Percentiles rank a stretch among this genome's conserved stretches.
Conservation (phyloP, 1,140 invertebrate species). For the Neodiprion pinetum region DNA sequence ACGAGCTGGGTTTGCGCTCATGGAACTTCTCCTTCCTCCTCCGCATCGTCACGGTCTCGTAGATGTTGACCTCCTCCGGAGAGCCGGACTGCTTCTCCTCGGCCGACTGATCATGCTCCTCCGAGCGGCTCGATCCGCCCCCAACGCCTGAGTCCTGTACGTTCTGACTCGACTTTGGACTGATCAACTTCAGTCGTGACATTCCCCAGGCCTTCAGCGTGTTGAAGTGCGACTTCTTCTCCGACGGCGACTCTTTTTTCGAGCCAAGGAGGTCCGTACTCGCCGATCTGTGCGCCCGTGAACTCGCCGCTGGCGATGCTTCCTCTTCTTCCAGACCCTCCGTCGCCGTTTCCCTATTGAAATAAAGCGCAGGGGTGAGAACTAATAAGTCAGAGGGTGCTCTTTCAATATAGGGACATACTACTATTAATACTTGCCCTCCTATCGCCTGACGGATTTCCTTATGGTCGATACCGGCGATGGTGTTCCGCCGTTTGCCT, state of each 20-base stretch:
- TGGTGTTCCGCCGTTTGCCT: conserved; percentile 86
- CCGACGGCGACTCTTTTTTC: conserved; percentile 66
- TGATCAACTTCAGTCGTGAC: conserved; percentile 76
- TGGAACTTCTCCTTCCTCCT: conserved; percentile 65
- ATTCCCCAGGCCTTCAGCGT: conserved; percentile 83
- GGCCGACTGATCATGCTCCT: conserved; percentile 35
- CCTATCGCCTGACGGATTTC: conserved; percentile 82
- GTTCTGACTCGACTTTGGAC: conserved; percentile 62
- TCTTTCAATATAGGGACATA: neutral
- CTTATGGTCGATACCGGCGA: conserved; percentile 87
- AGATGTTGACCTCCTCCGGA: conserved; percentile 68
- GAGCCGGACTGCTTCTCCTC: conserved; percentile 54
- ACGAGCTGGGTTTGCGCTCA: conserved; percentile 79
- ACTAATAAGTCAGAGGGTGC: conserved; percentile 12
- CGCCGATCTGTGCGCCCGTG: conserved; percentile 74
- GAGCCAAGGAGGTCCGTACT: conserved; percentile 61
- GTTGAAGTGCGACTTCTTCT: conserved; percentile 80
- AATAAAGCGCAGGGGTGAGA: conserved; percentile 11
- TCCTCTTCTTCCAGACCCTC: conserved; percentile 65
- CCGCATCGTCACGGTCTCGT: conserved; percentile 70
- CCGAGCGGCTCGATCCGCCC: conserved; percentile 22
- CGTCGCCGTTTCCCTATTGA: conserved; percentile 65
- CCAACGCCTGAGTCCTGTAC: conserved; percentile 21
- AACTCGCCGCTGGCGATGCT: conserved; percentile 60
- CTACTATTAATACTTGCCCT: conserved; percentile 65